These are phyloP conservation scores for Rachycentron canadum DNA, from an alignment of 2,797 vertebrate species.

Conservation along the genomic window DNA sequence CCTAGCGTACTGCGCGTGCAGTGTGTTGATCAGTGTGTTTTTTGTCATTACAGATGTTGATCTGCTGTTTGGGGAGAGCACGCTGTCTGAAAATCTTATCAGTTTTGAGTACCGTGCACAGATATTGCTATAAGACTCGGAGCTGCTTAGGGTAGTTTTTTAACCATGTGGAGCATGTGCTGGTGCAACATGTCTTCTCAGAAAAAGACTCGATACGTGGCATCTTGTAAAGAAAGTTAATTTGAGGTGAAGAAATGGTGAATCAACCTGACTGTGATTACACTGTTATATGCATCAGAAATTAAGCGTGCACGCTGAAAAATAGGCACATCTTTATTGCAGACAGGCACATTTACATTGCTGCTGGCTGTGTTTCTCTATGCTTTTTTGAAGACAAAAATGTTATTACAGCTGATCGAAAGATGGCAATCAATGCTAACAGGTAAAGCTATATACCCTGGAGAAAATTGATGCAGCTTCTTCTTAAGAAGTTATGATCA, in stretches of 20 bases:
- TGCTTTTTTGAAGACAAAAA: constrained; percentile 30
- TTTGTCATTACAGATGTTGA: constrained; percentile 7
- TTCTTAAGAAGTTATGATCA: not conserved
- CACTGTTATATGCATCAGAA: not conserved
- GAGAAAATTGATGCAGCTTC: not conserved
- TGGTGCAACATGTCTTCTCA: not conserved
- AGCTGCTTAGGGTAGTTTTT: not conserved
- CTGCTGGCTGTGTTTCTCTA: constrained; percentile 17
- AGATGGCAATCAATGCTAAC: constrained; percentile 4
- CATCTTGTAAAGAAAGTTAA: not conserved
- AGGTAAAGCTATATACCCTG: constrained; percentile 1
- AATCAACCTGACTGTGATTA: not conserved
- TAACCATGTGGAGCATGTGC: not conserved
- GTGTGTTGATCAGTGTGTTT: constrained; percentile 18
- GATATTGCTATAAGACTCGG: constrained; percentile 5
- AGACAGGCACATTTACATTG: constrained; percentile 20
- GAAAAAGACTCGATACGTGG: constrained; percentile 13
- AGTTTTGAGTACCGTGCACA: not conserved
- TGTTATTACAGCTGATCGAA: constrained; percentile 16
- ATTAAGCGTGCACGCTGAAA: not conserved
- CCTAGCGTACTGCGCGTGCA: constrained; percentile 10
- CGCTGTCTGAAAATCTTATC: not conserved
- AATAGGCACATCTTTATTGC: not conserved
- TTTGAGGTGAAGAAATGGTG: not conserved
- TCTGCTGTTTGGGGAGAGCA: not conserved